These are phyloP conservation scores for Shargacucullia verbasci DNA, from an alignment of 2,888 invertebrate species.

Conservation along the genomic window DNA sequence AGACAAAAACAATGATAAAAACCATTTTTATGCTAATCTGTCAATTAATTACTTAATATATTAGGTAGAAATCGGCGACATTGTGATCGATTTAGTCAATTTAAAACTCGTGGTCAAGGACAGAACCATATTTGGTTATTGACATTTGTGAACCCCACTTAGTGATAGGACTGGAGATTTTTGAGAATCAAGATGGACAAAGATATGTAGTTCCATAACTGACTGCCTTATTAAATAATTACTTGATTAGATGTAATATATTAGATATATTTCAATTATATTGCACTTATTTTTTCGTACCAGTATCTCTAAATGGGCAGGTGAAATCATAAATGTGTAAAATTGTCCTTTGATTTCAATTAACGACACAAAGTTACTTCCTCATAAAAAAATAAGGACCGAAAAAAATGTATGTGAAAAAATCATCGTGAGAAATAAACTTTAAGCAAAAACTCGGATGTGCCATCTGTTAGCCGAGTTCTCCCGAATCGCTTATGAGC, in stretches of 20 bases:
- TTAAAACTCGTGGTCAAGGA: constrained; percentile 38
- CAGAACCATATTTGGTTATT: constrained; percentile 25
- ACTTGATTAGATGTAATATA: too few relatives aligned
- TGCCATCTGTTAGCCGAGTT: constrained; percentile 74
- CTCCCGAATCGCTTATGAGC: constrained; percentile 59
- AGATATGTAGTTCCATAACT: too few relatives aligned
- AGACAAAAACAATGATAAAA: constrained; percentile 33
- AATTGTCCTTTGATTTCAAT: constrained; percentile 7
- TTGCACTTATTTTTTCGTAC: neutral
- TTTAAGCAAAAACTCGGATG: constrained; percentile 70
- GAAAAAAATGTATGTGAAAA: constrained; percentile 44
- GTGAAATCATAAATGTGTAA: constrained; percentile 5
- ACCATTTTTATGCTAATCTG: constrained; percentile 49
- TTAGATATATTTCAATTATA: too few relatives aligned
- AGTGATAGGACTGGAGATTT: constrained; percentile 4
- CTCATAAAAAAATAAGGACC: constrained; percentile 7
- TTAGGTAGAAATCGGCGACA: constrained; percentile 27
- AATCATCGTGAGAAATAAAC: constrained; percentile 68
- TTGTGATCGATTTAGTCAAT: constrained; percentile 35
- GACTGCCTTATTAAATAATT: too few relatives aligned
- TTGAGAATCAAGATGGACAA: neutral
- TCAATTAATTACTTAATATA: constrained; percentile 46
- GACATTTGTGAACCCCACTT: constrained; percentile 10
- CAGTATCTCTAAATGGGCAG: constrained; percentile 2
- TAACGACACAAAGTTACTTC: constrained; percentile 26